Base-by-base conservation (phyloP, 2,113 vertebrate genomes). In the Otis tarda region DNA sequence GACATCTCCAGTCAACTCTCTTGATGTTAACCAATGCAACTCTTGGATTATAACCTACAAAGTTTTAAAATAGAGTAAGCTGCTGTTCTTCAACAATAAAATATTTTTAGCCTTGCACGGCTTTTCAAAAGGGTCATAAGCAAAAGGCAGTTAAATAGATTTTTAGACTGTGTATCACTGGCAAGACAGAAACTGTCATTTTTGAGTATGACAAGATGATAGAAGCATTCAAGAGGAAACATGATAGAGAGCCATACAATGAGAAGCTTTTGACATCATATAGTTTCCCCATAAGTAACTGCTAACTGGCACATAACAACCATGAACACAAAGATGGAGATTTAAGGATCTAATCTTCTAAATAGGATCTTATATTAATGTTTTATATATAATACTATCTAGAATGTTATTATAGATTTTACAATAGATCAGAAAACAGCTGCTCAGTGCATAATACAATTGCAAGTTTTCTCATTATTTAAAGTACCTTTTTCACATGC, bases 371-470 rank as follows among this genome's bases (percentile, higher is more conserved):
- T 92, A 45, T 82, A 91, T 89, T 94, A 89, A 86, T 47, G 33
- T 63, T 89, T 73, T 92, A 71, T 81, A 88, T 65, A 56, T 43
- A 90, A 81, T 47, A 45, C 64, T 68, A 89, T 56, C 79, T 87
- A 30, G 73, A 89, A 90, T 33, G 37, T 33, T 81, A n/a, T 53
- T 87, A 90, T 45, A 49, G 94, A 96, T 91, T 96, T 96, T 92
- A 82, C 69, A 96, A 96, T 94, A 88, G 91, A 93, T 94, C 88
- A 92, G 76, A 94, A 95, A 93, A 96, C 63, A 60, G 39, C 56
- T 81, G 77, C 2, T 9, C 35, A 73, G 92, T 89, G 45, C 45
- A 75, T 64, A 82, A 90, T 22, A 81, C 56, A 83, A 70, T 39
- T 56, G 8, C 18, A 69, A 68, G 45, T 71, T 87, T 87, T 82